These are phyloP conservation scores for Phyllotis vaccarum DNA, from an alignment of 2,797 vertebrate genomes.

Conservation along the genomic window DNA sequence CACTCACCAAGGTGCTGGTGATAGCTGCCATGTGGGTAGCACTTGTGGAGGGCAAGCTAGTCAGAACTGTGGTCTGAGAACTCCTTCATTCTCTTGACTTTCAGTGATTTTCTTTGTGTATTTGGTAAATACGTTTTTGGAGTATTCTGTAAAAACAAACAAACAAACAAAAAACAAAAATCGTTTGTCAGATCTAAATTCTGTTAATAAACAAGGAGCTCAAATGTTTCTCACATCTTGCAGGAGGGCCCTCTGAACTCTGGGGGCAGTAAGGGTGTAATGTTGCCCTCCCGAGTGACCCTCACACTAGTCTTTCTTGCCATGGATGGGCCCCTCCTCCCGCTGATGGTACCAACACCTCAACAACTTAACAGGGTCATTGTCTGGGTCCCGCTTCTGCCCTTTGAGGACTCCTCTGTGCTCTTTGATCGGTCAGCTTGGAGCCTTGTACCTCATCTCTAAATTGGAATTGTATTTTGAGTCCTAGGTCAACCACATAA, in stretches of 20 bases:
- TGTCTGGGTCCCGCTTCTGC: constrained; percentile 29
- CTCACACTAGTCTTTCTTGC: not conserved
- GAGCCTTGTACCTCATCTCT: constrained; percentile 67
- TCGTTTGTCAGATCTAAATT: constrained; percentile 73
- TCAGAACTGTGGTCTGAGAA: constrained; percentile 45
- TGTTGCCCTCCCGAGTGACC: constrained; percentile 37
- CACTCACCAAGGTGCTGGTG: constrained; percentile 24
- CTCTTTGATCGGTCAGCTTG: constrained; percentile 53
- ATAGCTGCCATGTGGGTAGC: constrained; percentile 53
- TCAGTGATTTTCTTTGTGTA: constrained; percentile 53
- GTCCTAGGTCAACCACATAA: constrained; percentile 65
- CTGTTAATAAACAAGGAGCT: constrained; percentile 34
- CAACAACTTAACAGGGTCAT: constrained; percentile 36
- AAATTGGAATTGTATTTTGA: constrained; percentile 67
- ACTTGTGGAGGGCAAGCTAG: not conserved
- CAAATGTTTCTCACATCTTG: constrained; percentile 37
- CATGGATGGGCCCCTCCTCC: constrained; percentile 8
- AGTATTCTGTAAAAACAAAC: constrained; percentile 11
- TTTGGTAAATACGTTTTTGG: not conserved
- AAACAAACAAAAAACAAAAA: constrained; percentile 65
- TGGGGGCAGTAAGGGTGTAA: constrained; percentile 59
- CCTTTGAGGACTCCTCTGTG: constrained; percentile 52
- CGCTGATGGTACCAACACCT: constrained; percentile 30
- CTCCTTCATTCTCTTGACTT: not conserved
- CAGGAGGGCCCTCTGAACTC: constrained; percentile 52